These are phyloP conservation scores for Tetranychus piercei DNA, from an alignment of 2,888 invertebrate genomes.

Conservation along the genomic window DNA sequence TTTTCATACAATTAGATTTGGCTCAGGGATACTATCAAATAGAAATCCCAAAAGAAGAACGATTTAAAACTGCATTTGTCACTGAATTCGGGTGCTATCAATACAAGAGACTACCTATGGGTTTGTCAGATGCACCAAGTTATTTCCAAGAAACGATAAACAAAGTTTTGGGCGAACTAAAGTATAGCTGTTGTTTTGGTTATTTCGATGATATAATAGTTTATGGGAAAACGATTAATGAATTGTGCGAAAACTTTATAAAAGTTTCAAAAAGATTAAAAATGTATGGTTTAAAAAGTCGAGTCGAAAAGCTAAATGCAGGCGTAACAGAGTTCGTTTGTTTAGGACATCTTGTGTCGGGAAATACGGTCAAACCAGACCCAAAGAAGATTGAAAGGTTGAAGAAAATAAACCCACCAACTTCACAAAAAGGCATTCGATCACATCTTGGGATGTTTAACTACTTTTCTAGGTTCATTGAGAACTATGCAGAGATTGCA, in stretches of 20 bases:
- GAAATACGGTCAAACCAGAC: neutral
- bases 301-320: neutral
- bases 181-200: neutral
- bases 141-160: neutral
- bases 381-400: neutral
- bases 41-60: neutral
- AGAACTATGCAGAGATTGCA: neutral
- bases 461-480: neutral
- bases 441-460: neutral
- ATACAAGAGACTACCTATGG: slow-evolving; percentile 1
- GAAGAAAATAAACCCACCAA: neutral
- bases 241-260: neutral
- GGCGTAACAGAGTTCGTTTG: neutral
- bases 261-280: neutral
- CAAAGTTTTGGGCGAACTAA: neutral
- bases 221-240: neutral
- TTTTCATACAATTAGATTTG: neutral
- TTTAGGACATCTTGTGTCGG: neutral
- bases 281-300: neutral
- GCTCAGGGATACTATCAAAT: slow-evolving; percentile 1
- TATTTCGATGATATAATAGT: neutral
- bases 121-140: neutral
- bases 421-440: neutral
- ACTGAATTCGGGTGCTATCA: neutral
- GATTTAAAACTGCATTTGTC: neutral